Conservation (phyloP, 2,888 invertebrate genomes). For the Mayetiola destructor region DNA sequence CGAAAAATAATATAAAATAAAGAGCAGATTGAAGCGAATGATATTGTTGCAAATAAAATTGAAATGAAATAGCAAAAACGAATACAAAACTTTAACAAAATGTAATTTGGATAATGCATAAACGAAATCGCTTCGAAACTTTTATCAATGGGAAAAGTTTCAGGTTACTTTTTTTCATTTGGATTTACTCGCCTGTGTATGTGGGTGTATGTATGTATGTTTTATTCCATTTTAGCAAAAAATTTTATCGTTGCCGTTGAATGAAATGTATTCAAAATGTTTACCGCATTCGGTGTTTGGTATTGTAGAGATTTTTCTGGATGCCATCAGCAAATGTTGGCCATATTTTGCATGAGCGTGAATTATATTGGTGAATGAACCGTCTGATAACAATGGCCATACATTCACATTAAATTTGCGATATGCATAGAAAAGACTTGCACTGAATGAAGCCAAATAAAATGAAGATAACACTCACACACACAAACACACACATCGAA, state of each 20-base stretch:
- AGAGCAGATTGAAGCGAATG: constrained; percentile 10
- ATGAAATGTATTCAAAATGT: not conserved
- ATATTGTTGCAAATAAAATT: constrained; percentile 9
- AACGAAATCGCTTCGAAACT: constrained; percentile 3
- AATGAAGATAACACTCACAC: not conserved
- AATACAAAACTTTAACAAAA: constrained; percentile 10
- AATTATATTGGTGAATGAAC: constrained; percentile 3
- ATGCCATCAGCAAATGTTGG: not conserved
- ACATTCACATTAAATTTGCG: constrained; percentile 9
- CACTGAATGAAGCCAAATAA: not conserved
- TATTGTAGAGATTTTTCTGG: not conserved
- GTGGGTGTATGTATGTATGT: too few relatives aligned
- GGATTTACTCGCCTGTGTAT: too few relatives aligned
- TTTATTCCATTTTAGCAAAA: too few relatives aligned
- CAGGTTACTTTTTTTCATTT: constrained; percentile 2
- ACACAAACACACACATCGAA: not conserved
- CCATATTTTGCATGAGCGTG: not conserved
- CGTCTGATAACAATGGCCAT: constrained; percentile 4
- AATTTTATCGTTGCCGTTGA: constrained; percentile 3
- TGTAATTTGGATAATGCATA: constrained; percentile 12
- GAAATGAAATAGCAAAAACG: constrained; percentile 8
- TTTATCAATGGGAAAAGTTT: constrained; percentile 11
- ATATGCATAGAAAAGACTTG: not conserved
- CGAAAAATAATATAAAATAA: too few relatives aligned
- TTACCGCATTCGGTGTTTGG: not conserved